phyloP scores from a whole-genome alignment of 1,140 invertebrate genomes.

The Neoseiulus cucumeris region DNA sequence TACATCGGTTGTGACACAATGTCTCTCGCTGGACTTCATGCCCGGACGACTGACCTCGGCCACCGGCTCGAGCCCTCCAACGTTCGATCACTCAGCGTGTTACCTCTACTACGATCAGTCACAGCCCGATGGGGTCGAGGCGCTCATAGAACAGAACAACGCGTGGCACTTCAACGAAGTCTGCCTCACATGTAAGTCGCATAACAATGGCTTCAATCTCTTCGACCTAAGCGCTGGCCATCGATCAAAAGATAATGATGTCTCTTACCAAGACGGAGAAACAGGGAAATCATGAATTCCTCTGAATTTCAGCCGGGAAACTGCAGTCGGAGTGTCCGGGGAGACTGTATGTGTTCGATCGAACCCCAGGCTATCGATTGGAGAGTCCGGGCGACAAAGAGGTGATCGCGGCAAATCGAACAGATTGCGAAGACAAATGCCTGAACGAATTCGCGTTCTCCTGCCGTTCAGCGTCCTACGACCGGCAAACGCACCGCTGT shows the following conservation, averaged over 20 bases:
- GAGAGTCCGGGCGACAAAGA: constrained; percentile 30
- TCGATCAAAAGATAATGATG: no score
- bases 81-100: constrained; percentile 75
- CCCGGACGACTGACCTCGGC: constrained; percentile 48
- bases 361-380: constrained; percentile 42
- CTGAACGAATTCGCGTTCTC: constrained; percentile 66
- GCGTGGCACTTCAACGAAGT: constrained; percentile 69
- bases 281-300: constrained; percentile 3
- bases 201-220: constrained; percentile 8
- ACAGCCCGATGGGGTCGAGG: constrained; percentile 61
- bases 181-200: constrained; percentile 57
- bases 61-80: constrained; percentile 39
- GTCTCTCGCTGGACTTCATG: constrained; percentile 70
- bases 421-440: constrained; percentile 72
- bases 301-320: constrained; percentile 41
- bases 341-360: constrained; percentile 61
- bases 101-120: constrained; percentile 61
- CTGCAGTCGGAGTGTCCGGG: constrained; percentile 67
- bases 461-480: constrained; percentile 62
- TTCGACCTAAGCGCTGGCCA: no score
- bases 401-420: constrained; percentile 44
- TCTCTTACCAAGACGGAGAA: no score
- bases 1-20: constrained; percentile 48
- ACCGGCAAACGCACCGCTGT: constrained; percentile 49
- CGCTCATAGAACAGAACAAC: constrained; percentile 60